These are phyloP conservation scores for Diadumene lineata DNA, from an alignment of 92 coral and sea anemone species.

Conservation along the genomic window DNA sequence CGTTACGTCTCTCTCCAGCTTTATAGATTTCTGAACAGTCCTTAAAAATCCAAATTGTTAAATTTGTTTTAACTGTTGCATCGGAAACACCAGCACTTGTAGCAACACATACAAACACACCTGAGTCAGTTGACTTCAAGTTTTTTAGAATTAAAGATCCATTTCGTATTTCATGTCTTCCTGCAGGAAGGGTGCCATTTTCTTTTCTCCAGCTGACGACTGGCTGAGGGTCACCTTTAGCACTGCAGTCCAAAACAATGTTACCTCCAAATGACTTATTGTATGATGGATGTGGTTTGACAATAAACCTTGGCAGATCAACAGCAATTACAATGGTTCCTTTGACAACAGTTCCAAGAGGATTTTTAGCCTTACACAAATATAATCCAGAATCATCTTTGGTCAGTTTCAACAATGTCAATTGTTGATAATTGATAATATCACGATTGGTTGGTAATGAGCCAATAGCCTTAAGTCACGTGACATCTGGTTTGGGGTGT, in stretches of 20 bases:
- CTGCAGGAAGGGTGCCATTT: conserved; percentile 42
- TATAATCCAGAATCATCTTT: conserved; percentile 19
- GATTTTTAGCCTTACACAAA: conserved; percentile 12
- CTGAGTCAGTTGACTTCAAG: too few species aligned
- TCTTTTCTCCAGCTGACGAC: too few species aligned
- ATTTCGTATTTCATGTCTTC: conserved; percentile 11
- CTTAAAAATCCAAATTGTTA: background rate
- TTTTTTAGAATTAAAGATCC: conserved; percentile 6
- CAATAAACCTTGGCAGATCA: background rate
- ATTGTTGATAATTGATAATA: background rate
- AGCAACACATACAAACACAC: too few species aligned
- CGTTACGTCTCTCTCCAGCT: too few species aligned
- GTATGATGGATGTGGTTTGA: background rate
- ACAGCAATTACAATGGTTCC: background rate
- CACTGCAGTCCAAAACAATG: conserved; percentile 33
- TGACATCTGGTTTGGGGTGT: conserved; percentile 32
- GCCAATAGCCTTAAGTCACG: conserved; percentile 24
- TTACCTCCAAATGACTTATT: background rate
- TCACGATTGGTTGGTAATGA: conserved; percentile 3
- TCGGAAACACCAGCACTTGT: conserved; percentile 28
- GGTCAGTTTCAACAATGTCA: background rate
- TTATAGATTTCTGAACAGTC: conserved; percentile 17
- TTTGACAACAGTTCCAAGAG: conserved; percentile 2
- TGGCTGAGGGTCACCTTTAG: too few species aligned
- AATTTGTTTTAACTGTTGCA: background rate